Base-by-base conservation (phyloP, 2,888 invertebrate species). In the Melolontha melolontha region DNA sequence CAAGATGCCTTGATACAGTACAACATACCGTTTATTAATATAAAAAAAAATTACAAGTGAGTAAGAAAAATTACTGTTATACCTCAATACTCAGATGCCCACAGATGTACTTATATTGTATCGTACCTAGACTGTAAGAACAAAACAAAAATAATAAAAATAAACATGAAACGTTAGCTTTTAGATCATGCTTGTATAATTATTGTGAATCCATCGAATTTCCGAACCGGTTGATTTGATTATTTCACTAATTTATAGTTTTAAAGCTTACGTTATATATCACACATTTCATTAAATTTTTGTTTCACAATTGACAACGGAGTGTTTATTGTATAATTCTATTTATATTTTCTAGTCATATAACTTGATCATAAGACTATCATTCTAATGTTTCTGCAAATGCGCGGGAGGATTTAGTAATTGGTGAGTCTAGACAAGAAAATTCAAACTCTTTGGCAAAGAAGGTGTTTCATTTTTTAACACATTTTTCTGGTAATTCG, bases 101-200 rank as follows among this genome's bases (percentile, higher is more conserved):
- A 82, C 81, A 83, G 81, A 83, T 84, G 84, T 84, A 84, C 84
- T 84, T 84, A 84, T 84, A 83, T 81, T 82, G 80, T 83, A 82
- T 81, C 79, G 81, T 83, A 82, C 59, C 79, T 82, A 82, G 81
- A 76, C 76, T 80, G 41, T 72, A 73, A 71, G 72, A 66, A 69
- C 63, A 69, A 57, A 67, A 62, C 42, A 66, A 41, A 66, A 80
- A 80, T 78, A 77, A 76, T 71, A 77, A 76, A 76, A 75, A 78
- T 57, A 44, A 79, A 78, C 74, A 75, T 75, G 71, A 74, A 71
- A 75, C 79, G 77, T 79, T 80, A 79, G 79, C 78, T 79, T 74
- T 76, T 79, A 79, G 79, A 78, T 57, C 44, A 66, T 67, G 63
- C 67, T 67, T 63, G 40, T 64, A 42, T 64, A 64, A 64, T 64